phyloP scores from a whole-genome alignment of 2,113 vertebrate species.

The Coracopsis vasa region DNA sequence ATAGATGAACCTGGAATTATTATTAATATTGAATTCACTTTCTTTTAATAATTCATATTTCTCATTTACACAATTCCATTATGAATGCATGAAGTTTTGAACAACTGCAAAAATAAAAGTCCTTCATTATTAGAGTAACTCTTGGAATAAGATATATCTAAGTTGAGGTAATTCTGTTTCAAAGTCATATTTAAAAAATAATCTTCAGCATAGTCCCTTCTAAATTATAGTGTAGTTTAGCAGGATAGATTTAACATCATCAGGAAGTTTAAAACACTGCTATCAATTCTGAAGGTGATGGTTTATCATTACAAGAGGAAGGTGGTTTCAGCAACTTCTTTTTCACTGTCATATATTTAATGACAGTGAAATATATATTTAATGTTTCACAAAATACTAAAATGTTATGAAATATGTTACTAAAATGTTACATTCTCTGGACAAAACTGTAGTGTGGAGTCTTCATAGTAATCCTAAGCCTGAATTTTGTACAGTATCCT shows the following conservation, averaged over 20 bases:
- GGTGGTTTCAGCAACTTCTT: neutral
- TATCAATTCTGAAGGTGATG: neutral
- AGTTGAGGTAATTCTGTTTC: neutral
- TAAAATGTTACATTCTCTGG: neutral
- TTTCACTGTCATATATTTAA: neutral
- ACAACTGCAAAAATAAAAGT: neutral
- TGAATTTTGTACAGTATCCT: neutral
- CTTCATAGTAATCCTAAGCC: neutral
- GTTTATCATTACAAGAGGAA: neutral
- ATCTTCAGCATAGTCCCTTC: neutral
- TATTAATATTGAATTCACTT: conserved; percentile 20
- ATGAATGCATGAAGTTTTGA: neutral
- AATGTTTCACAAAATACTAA: neutral
- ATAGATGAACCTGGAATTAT: neutral
- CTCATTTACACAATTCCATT: neutral
- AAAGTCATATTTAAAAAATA: neutral
- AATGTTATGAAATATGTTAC: neutral
- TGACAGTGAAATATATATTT: neutral
- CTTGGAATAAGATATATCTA: neutral
- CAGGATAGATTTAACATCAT: neutral
- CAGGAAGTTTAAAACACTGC: neutral
- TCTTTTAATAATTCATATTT: neutral
- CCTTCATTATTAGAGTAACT: neutral
- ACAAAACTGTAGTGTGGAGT: neutral
- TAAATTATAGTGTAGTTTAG: neutral